These are phyloP conservation scores for Macaca nemestrina DNA, from an alignment of 2,113 vertebrate genomes.

Conservation along the genomic window DNA sequence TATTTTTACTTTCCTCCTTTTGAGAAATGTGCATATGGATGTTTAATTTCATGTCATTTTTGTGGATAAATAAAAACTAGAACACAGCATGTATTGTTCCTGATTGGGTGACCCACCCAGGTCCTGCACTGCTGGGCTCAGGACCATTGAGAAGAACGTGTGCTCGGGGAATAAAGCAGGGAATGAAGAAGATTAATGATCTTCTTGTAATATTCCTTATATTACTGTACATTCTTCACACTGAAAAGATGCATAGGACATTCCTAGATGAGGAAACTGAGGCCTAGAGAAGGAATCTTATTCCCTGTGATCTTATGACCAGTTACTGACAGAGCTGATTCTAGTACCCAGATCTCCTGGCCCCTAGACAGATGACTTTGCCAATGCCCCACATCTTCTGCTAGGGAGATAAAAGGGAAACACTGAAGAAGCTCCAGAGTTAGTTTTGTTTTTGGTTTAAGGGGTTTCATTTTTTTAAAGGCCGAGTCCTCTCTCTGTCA, in stretches of 20 bases:
- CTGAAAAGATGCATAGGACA: background rate
- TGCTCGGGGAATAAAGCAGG: background rate
- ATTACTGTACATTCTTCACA: background rate
- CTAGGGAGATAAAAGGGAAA: background rate
- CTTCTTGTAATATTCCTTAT: background rate
- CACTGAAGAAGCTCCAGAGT: background rate
- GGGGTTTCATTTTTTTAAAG: no score
- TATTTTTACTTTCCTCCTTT: background rate
- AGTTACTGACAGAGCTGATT: background rate
- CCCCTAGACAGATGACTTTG: background rate
- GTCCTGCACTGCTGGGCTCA: background rate
- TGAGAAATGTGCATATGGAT: background rate
- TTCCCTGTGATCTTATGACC: background rate
- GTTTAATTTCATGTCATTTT: background rate
- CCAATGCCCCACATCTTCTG: background rate
- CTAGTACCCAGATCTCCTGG: background rate
- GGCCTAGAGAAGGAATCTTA: background rate
- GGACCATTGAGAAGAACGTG: background rate
- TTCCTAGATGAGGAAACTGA: background rate
- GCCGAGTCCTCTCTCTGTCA: no score
- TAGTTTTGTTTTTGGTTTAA: background rate
- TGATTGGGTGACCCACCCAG: fast-evolving
- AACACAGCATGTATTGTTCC: background rate
- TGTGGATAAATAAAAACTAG: background rate
- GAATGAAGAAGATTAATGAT: constrained; percentile 3